Evolutionary conservation across 64 coral and sea anemone genomes (phyloP).

Genomic region (Actinia equina): DNA sequence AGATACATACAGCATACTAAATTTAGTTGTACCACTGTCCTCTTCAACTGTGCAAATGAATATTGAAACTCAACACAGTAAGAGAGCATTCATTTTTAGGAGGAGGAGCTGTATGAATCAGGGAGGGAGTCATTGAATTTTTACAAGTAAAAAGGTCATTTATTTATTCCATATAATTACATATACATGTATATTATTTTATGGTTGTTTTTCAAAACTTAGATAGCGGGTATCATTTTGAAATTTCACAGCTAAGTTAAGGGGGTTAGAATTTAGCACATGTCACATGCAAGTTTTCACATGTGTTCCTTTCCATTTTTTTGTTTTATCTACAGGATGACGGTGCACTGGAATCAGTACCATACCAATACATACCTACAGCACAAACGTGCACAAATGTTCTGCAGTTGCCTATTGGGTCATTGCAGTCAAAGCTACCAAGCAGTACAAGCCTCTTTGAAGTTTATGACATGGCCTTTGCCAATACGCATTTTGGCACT

Average conservation of each 20-base stretch:
- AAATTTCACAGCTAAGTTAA: no score
- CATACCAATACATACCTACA: not conserved
- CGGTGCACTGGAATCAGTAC: not conserved
- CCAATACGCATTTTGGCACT: not conserved
- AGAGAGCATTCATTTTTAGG: not conserved
- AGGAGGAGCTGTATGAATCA: no score
- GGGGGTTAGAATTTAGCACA: not conserved
- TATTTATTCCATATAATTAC: no score
- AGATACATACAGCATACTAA: not conserved
- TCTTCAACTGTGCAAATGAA: not conserved
- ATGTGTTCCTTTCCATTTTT: not conserved
- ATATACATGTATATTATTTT: no score
- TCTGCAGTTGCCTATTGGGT: no score
- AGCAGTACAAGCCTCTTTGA: slow-evolving; percentile 23
- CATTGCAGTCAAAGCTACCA: no score
- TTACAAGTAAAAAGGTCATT: no score
- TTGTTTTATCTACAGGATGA: slow-evolving; percentile 17
- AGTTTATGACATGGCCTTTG: slow-evolving; percentile 61
- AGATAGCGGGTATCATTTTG: no score
- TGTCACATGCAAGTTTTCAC: not conserved
- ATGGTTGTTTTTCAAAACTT: no score
- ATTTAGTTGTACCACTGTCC: not conserved
- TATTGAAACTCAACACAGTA: not conserved
- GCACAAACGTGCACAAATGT: no score
- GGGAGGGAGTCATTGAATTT: no score